Evolutionary conservation across 1,140 invertebrate genomes (phyloP), one percentile per base, ranked within the genome.

Genomic region (Saccostrea echinata): DNA sequence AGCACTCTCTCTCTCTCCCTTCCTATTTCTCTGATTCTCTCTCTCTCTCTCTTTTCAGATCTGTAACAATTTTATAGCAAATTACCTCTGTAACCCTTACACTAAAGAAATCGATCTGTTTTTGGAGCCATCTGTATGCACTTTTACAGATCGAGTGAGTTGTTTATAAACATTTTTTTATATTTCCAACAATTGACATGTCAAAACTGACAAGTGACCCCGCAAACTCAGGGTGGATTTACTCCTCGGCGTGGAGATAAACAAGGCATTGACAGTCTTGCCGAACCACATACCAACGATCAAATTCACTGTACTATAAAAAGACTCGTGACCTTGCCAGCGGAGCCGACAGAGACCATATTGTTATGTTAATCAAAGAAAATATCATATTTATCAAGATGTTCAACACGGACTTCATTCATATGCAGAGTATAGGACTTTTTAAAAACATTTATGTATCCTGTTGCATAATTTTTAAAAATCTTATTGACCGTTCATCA

Each of bases 291-390:
- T 33, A 27, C 2, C 27, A 16, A 16, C 68, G 68, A 71, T 27
- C 68, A 71, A 71, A 71, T n/a, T 71, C 68, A 71, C 13, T 13
- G 68, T 33, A 71, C 68, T 71, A 71, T 24, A 71, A 71, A n/a
- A 71, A 16, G 68, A 33, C 68, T 12, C 68, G 68, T 24, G 30
- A 24, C 68, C 30, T 30, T 71, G 68, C 27, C 68, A 71, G 13
- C 24, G n/a, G 68, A 71, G 9, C n/a, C 30, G 68, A 9, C 27
- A 33, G 27, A 11, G 13, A 12, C 24, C 24, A 71, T 71, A 71
- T 71, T 71, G 68, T 71, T 30, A 71, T 71, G 68, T 30, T 71
- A 71, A 71, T 71, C 30, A 30, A 71, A 33, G 68, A 27, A 33
- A 71, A 71, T 71, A 71, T 71, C 30, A 71, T 11, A 71, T 71